A percentile compares a stretch with the other conserved stretches of the same genome.
phyloP scores from a whole-genome alignment of 2,113 vertebrate genomes.

The Mesembrinibis cayennensis region DNA sequence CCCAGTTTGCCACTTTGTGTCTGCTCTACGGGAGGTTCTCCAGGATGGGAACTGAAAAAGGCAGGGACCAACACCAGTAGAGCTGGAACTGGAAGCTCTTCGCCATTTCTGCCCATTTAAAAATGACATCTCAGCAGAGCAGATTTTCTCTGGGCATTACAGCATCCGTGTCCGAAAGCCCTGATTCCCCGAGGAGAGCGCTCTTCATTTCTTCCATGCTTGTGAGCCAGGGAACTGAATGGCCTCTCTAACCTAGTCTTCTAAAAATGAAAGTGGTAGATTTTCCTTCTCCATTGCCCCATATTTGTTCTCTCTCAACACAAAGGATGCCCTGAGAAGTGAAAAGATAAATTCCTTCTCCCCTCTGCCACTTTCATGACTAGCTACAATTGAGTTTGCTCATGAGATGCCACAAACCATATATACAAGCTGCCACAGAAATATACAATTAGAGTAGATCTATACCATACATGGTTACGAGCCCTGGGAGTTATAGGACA shows the following conservation, averaged over 20 bases:
- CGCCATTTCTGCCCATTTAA: not conserved
- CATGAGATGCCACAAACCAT: not conserved
- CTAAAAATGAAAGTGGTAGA: not conserved
- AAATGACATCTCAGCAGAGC: not conserved
- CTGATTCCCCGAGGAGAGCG: accelerated
- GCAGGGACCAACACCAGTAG: not conserved
- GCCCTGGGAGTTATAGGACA: not conserved
- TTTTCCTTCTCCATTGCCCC: not conserved
- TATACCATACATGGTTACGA: not conserved
- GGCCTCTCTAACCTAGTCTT: not conserved
- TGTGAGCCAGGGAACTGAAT: not conserved
- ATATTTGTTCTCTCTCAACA: not conserved
- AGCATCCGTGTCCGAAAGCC: not conserved
- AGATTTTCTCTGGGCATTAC: not conserved
- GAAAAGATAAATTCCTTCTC: not conserved
- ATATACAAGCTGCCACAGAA: not conserved
- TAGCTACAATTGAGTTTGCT: not conserved
- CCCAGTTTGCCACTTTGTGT: accelerated
- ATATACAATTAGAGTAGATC: not conserved
- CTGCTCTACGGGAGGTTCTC: not conserved
- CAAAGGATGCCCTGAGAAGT: not conserved
- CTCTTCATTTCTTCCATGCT: not conserved
- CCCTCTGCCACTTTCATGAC: not conserved
- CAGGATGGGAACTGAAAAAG: not conserved
- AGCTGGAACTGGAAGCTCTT: not conserved